These are phyloP conservation scores for Torymus texanus DNA, from an alignment of 2,888 invertebrate species.

Conservation along the genomic window DNA sequence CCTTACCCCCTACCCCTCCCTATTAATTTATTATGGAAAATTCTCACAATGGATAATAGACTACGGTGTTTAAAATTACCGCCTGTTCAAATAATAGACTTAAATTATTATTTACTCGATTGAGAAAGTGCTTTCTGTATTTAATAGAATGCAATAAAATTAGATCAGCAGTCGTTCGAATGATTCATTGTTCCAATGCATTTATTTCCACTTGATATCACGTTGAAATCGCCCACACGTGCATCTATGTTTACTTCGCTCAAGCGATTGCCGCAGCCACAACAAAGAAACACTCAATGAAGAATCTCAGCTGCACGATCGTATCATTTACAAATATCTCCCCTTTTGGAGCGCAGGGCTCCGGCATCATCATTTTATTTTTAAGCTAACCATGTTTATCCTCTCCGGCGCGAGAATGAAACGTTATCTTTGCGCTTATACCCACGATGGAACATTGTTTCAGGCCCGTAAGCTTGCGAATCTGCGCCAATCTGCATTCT, in stretches of 20 bases:
- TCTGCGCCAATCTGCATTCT: slow-evolving; percentile 35
- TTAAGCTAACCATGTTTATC: background rate
- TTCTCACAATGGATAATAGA: background rate
- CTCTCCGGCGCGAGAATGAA: slow-evolving; percentile 59
- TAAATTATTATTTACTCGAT: too few relatives aligned
- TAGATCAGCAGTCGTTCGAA: too few relatives aligned
- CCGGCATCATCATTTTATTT: background rate
- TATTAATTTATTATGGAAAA: background rate
- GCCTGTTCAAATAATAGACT: too few relatives aligned
- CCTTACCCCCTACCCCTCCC: background rate
- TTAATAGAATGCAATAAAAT: too few relatives aligned
- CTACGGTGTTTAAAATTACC: background rate
- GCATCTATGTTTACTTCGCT: too few relatives aligned
- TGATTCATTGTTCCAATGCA: too few relatives aligned
- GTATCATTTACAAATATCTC: slow-evolving; percentile 34
- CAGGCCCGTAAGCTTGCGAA: slow-evolving; percentile 19
- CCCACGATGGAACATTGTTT: slow-evolving; percentile 59
- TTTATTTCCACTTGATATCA: too few relatives aligned
- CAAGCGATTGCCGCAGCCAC: too few relatives aligned
- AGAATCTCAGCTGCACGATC: background rate
- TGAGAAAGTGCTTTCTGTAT: too few relatives aligned
- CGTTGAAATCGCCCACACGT: too few relatives aligned
- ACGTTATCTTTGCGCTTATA: slow-evolving; percentile 62
- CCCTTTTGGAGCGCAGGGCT: background rate
- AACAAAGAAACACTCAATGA: too few relatives aligned